These are phyloP conservation scores for Lasioglossum oenotherae DNA, from an alignment of 2,888 invertebrate genomes.

Conservation along the genomic window DNA sequence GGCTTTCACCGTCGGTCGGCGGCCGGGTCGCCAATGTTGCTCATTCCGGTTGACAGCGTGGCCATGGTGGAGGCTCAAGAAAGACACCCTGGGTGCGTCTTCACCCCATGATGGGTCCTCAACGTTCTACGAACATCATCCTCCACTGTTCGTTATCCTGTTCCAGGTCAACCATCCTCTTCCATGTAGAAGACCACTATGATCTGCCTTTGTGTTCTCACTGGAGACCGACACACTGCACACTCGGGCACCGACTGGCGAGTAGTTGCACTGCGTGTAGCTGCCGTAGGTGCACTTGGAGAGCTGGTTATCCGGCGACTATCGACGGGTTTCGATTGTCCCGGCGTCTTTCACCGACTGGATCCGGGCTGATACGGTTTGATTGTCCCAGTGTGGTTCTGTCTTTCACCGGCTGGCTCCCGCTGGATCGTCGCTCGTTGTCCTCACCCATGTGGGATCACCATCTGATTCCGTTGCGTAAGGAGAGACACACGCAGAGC, in stretches of 20 bases:
- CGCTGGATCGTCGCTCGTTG: neutral
- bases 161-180: neutral
- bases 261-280: too few species aligned
- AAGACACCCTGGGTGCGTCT: neutral
- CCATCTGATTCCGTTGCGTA: conserved; percentile 69
- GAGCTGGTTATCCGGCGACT: neutral
- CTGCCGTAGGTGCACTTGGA: too few species aligned
- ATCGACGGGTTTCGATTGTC: neutral
- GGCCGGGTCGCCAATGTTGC: conserved; percentile 23
- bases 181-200: neutral
- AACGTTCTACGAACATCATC: too few species aligned
- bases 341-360: neutral
- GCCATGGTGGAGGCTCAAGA: neutral
- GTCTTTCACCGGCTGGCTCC: neutral
- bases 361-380: neutral
- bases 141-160: neutral
- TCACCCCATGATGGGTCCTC: conserved; percentile 40
- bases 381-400: neutral
- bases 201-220: too few species aligned
- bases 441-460: conserved; percentile 49
- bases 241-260: neutral
- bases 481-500: conserved; percentile 44
- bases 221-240: neutral
- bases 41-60: conserved; percentile 5
- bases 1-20: conserved; percentile 38